Evolutionary conservation across 2,888 invertebrate species (phyloP).

Genomic region (Tipula confusa): DNA sequence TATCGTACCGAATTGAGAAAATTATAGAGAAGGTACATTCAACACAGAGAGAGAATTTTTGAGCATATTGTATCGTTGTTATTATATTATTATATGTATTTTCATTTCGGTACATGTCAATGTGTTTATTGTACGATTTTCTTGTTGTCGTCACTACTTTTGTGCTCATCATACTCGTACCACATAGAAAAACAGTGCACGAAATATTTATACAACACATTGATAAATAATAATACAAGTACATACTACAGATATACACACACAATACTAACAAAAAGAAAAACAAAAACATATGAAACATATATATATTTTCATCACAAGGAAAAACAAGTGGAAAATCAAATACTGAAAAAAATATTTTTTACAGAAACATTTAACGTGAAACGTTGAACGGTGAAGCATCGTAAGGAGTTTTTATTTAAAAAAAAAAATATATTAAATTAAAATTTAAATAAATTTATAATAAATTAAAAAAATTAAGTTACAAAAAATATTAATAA

Average conservation of each 20-base stretch:
- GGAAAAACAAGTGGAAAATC: slow-evolving; percentile 5
- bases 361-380: background rate
- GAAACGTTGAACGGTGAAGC: slow-evolving; percentile 3
- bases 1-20: background rate
- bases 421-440: background rate
- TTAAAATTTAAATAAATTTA: background rate
- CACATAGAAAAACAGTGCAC: background rate
- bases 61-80: background rate
- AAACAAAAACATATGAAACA: background rate
- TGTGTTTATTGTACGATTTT: background rate
- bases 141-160: background rate
- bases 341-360: background rate
- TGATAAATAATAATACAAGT: background rate
- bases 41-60: background rate
- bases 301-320: background rate
- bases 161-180: background rate
- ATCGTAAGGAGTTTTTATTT: background rate
- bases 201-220: background rate
- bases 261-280: background rate
- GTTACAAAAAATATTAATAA: background rate
- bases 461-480: background rate
- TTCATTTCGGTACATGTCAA: background rate
- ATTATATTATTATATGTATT: too few relatives aligned
- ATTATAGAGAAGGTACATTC: background rate
- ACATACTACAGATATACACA: background rate